phyloP scores from a whole-genome alignment of 2,113 vertebrate species.

The Corvus cornix region DNA sequence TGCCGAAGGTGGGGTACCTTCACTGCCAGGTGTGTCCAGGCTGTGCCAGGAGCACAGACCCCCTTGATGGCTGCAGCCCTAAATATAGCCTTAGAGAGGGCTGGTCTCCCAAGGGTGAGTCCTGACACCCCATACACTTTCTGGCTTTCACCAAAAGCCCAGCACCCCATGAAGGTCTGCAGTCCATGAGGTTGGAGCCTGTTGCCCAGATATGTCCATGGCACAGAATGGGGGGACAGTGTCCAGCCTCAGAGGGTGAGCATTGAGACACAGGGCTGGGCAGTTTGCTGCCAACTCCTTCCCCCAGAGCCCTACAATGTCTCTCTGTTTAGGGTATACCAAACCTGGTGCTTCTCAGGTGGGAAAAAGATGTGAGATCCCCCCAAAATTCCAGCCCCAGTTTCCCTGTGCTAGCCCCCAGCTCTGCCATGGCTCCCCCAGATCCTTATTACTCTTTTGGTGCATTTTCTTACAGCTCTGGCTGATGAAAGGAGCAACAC shows the following conservation, averaged over 20 bases:
- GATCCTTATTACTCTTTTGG: neutral
- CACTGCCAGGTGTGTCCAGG: neutral
- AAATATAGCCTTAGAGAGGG: neutral
- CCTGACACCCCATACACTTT: neutral
- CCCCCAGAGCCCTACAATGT: neutral
- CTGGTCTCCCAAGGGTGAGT: neutral
- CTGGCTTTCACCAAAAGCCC: neutral
- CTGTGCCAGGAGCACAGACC: neutral
- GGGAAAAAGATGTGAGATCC: neutral
- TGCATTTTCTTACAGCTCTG: neutral
- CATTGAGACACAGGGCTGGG: fast-evolving
- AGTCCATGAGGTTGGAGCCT: neutral
- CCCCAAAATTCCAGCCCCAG: neutral
- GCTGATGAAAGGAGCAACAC: neutral
- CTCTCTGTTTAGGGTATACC: neutral
- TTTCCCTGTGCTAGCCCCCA: neutral
- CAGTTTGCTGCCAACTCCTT: neutral
- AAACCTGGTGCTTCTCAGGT: neutral
- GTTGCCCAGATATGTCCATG: fast-evolving
- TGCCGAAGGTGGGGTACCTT: neutral
- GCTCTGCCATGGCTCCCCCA: neutral
- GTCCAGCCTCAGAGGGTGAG: neutral
- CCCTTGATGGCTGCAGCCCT: neutral
- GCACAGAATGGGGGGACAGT: neutral
- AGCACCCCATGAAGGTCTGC: neutral